Base-by-base conservation (phyloP, 1,140 invertebrate genomes). In the Laupala kohalensis region DNA sequence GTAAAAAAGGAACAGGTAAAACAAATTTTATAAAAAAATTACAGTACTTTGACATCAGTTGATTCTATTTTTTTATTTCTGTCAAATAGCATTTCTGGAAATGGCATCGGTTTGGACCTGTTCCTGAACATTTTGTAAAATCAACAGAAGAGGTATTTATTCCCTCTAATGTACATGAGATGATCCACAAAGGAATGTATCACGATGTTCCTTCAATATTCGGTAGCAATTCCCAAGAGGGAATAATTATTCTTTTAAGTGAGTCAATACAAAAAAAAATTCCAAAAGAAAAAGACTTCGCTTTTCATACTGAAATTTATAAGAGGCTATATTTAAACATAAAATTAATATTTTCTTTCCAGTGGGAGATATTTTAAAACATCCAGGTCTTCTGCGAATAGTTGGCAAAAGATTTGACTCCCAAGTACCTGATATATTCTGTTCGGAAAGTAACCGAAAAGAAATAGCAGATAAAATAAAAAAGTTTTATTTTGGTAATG, bases 381-480 rank as follows among this genome's bases (percentile, higher is more conserved):
- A 67, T 9, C 5, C 66, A 26, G 66, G 26, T 6, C 83, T 82
- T 75, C 76, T 88, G 6, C 77, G 77, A 78, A 81, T 76, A 67
- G 5, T 67, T 19, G 66, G 26, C 27, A 67, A 25, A 12, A 25
- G 26, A 6, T 67, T 67, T 28, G 66, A 67, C n/a, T 19, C n/a
- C 5, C n/a, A 19, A 5, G 6, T 67, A 24, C 66, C 66, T 6
- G 66, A 64, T 24, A 5, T 64, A 3, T 19, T 13, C 13, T n/a
- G 63, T n/a, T 1, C n/a, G n/a, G 5, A 3, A 6, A 64, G 24
- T 5, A 67, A 67, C 5, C 6, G n/a, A 25, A 2, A 67, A 15
- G 66, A 67, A 67, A 28, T 28, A 24, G n/a, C 66, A 3, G 5
- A 67, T 4, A 67, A 13, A 25, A 28, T 67, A 19, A 67, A 24